A percentile compares a stretch with the other conserved stretches of the same genome.
Conservation (phyloP, 2,797 vertebrate genomes). For the Huso huso region DNA sequence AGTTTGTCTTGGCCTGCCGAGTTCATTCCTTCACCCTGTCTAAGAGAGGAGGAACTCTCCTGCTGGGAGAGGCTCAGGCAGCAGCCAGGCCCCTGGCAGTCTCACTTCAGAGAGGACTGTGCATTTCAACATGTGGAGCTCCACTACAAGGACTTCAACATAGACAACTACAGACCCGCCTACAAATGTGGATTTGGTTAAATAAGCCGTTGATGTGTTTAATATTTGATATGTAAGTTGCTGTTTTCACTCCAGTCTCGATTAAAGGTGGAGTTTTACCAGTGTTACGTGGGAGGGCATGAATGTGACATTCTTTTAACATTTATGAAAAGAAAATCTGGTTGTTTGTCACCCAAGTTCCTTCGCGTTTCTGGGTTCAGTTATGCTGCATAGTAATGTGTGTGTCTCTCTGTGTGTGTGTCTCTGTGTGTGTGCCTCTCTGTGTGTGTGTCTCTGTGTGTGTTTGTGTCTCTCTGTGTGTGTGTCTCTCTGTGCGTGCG, state of each 20-base stretch:
- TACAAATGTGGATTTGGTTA: conserved; percentile 59
- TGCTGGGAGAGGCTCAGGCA: conserved; percentile 53
- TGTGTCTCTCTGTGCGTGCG: too few species aligned
- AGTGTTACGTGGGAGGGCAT: too few species aligned
- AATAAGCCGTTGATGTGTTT: conserved; percentile 30
- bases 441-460: too few species aligned
- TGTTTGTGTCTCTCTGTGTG: too few species aligned
- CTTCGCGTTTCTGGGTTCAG: conserved; percentile 14
- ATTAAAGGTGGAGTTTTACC: too few species aligned
- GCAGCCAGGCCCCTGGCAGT: conserved; percentile 18
- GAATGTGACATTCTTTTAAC: too few species aligned
- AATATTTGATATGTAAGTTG: too few species aligned
- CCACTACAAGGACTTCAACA: conserved; percentile 26
- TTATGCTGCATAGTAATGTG: not conserved
- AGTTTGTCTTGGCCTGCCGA: conserved; percentile 72
- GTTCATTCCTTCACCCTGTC: conserved; percentile 55
- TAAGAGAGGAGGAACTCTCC: conserved; percentile 49
- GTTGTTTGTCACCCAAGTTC: conserved; percentile 33
- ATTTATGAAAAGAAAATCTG: too few species aligned
- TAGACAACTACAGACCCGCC: conserved; percentile 40
- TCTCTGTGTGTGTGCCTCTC: not conserved
- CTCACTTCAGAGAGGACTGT: conserved; percentile 38
- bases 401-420: not conserved
- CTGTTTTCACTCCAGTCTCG: too few species aligned
- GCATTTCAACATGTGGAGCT: conserved; percentile 52